Evolutionary conservation across 2,888 invertebrate species (phyloP).

Genomic region (Platynereis dumerilii): DNA sequence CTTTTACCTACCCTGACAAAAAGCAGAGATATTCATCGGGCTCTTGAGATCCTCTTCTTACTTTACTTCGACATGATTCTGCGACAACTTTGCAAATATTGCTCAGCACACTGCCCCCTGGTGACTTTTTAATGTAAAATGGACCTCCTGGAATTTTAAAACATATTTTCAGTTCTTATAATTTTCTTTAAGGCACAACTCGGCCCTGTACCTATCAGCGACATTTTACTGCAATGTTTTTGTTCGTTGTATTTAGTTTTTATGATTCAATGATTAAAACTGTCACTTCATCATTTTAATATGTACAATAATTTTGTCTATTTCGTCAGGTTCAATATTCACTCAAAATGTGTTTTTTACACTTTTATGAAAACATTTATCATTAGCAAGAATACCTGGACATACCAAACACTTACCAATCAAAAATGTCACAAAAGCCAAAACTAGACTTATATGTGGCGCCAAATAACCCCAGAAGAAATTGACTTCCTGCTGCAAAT

Average conservation of each 20-base stretch:
- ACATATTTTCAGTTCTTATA: not conserved
- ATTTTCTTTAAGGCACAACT: not conserved
- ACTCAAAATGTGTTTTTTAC: too few relatives aligned
- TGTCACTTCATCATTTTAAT: too few relatives aligned
- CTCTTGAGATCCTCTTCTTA: too few relatives aligned
- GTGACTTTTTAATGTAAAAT: conserved; percentile 56
- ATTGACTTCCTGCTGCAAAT: conserved; percentile 62
- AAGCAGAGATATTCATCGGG: too few relatives aligned
- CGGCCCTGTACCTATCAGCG: too few relatives aligned
- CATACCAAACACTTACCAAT: conserved; percentile 42
- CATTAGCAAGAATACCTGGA: not conserved
- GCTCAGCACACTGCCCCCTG: conserved; percentile 62
- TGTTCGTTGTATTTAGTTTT: too few relatives aligned
- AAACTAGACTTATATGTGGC: conserved; percentile 53
- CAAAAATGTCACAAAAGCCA: conserved; percentile 60
- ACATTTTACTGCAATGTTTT: too few relatives aligned
- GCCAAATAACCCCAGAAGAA: conserved; percentile 63
- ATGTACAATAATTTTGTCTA: too few relatives aligned
- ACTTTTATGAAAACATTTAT: not conserved
- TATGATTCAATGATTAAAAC: too few relatives aligned
- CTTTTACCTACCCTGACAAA: too few relatives aligned
- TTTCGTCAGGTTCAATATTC: too few relatives aligned
- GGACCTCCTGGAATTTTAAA: conserved; percentile 9
- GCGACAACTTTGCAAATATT: conserved; percentile 60
- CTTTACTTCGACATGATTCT: conserved; percentile 47